These are phyloP conservation scores for Cyclophora albipunctata DNA, from an alignment of 2,888 invertebrate species.

Conservation along the genomic window DNA sequence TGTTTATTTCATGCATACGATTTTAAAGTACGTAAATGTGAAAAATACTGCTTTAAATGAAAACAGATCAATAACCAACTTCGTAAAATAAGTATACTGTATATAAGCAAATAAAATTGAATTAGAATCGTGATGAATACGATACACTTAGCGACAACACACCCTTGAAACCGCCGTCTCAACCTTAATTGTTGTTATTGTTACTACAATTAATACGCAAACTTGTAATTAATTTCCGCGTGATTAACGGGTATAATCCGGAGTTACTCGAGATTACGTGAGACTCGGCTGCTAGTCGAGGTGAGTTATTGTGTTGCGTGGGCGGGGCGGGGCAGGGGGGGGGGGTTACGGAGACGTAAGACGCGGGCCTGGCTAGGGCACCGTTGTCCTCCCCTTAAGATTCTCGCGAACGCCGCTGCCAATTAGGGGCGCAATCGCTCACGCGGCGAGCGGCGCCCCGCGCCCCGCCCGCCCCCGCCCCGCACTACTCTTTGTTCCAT, in stretches of 20 bases:
- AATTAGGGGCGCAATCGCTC: constrained; percentile 76
- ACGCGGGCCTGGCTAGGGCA: constrained; percentile 59
- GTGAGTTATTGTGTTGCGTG: constrained; percentile 66
- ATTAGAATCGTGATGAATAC: no score
- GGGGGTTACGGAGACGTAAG: constrained; percentile 44
- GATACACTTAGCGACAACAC: constrained; percentile 4
- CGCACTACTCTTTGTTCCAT: constrained; percentile 58
- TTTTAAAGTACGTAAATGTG: no score
- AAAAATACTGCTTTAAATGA: no score
- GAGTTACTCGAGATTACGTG: constrained; percentile 72
- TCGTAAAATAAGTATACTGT: no score
- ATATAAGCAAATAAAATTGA: no score
- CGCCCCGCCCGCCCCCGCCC: constrained; percentile 29
- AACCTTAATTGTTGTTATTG: constrained; percentile 65
- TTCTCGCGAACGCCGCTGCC: constrained; percentile 76
- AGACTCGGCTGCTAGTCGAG: constrained; percentile 48
- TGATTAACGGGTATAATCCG: constrained; percentile 74
- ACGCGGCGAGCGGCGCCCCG: constrained; percentile 57
- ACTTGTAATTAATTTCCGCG: constrained; percentile 74
- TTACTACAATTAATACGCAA: constrained; percentile 70
- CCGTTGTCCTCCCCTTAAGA: constrained; percentile 73
- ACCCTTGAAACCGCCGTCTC: constrained; percentile 29
- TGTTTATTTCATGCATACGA: no score
- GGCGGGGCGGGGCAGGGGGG: constrained; percentile 32
- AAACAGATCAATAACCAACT: no score